Conservation (phyloP, 2,797 vertebrate genomes). For the Myotis planiceps region DNA sequence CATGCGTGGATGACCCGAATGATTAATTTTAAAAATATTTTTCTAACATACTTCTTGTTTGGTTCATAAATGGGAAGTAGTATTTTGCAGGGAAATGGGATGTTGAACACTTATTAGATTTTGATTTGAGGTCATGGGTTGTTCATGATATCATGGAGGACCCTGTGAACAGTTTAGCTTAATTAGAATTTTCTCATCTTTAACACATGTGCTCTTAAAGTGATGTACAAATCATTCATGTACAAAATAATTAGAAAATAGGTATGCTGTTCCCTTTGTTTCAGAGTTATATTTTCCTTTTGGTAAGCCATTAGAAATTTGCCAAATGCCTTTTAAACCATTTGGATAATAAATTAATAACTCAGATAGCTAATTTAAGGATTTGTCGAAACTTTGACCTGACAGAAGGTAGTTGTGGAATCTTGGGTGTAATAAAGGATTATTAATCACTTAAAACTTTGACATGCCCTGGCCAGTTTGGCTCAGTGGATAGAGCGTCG, state of each 20-base stretch:
- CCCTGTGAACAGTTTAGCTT: neutral
- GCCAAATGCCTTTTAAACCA: neutral
- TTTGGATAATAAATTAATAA: conserved; percentile 44
- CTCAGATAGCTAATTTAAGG: neutral
- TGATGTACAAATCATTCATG: neutral
- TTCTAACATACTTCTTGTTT: conserved; percentile 24
- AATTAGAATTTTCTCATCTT: conserved; percentile 36
- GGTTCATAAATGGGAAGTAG: conserved; percentile 39
- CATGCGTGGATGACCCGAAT: too few relatives aligned
- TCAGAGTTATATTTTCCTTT: conserved; percentile 50
- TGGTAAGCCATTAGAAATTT: conserved; percentile 32
- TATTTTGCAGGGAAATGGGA: conserved; percentile 17
- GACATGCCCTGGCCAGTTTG: neutral
- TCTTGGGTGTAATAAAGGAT: conserved; percentile 6
- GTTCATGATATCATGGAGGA: neutral
- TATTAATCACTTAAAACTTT: conserved; percentile 17
- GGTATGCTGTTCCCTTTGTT: neutral
- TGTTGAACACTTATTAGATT: conserved; percentile 53
- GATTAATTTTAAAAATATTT: neutral
- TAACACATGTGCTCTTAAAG: neutral
- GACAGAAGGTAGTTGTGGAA: neutral
- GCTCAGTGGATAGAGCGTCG: too few relatives aligned
- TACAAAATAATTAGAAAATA: neutral
- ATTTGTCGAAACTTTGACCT: conserved; percentile 38
- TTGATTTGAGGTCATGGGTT: conserved; percentile 6